phyloP scores from a whole-genome alignment of 2,797 vertebrate species.

The Lagodon rhomboides region DNA sequence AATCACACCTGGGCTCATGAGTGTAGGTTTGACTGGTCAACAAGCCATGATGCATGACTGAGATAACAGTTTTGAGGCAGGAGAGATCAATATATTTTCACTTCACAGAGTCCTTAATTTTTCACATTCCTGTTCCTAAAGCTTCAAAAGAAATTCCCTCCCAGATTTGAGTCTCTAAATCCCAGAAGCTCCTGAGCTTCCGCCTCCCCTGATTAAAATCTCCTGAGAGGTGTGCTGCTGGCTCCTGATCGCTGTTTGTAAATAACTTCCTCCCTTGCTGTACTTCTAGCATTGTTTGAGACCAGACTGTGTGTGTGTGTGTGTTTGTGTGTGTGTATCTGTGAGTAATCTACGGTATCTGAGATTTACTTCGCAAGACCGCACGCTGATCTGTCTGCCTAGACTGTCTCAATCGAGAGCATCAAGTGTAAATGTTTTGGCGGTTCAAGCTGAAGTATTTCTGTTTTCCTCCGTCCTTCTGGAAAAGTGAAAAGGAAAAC shows the following conservation, averaged over 20 bases:
- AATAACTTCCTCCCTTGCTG: slow-evolving; percentile 15
- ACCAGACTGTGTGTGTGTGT: slow-evolving; percentile 2
- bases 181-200: slow-evolving; percentile 19
- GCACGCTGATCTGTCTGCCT: slow-evolving; percentile 23
- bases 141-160: slow-evolving; percentile 21
- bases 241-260: slow-evolving; percentile 23
- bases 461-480: slow-evolving; percentile 21
- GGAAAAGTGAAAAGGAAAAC: slow-evolving; percentile 59
- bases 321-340: neutral
- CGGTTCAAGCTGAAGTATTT: slow-evolving; percentile 22
- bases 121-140: neutral
- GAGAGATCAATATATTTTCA: neutral
- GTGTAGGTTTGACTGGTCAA: neutral
- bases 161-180: slow-evolving; percentile 4
- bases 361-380: neutral
- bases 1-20: neutral
- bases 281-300: neutral
- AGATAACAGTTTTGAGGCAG: neutral
- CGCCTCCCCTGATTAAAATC: slow-evolving; percentile 56
- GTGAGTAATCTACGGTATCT: neutral
- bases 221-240: slow-evolving; percentile 40
- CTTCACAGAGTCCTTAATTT: neutral
- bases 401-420: slow-evolving; percentile 24
- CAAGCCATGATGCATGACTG: neutral
- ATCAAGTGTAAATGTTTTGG: slow-evolving; percentile 52